phyloP scores from a whole-genome alignment of 2,888 invertebrate genomes.

The Cheilosia variabilis region DNA sequence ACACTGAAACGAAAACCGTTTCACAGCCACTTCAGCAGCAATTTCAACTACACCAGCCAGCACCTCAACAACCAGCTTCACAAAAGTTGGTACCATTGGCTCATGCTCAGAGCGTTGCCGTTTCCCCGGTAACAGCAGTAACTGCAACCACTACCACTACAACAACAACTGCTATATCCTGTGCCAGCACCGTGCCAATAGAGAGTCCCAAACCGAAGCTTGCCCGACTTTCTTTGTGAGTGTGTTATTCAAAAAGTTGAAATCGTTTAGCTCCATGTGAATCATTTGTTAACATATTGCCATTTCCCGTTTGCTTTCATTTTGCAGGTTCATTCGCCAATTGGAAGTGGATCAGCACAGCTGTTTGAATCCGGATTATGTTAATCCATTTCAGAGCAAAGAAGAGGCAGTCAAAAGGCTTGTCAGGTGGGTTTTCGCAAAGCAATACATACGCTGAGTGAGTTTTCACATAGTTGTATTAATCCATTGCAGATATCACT shows the following conservation, averaged over 20 bases:
- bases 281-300: conserved; percentile 52
- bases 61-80: conserved; percentile 31
- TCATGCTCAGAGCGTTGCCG: conserved; percentile 52
- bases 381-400: conserved; percentile 88
- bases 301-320: conserved; percentile 52
- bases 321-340: conserved; percentile 89
- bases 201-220: conserved; percentile 83
- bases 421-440: conserved; percentile 83
- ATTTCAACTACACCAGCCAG: conserved; percentile 49
- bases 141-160: conserved; percentile 59
- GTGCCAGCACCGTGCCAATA: conserved; percentile 79
- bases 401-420: conserved; percentile 90
- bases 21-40: conserved; percentile 48
- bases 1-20: conserved; percentile 38
- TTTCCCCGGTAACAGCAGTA: conserved; percentile 29
- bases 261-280: conserved; percentile 39
- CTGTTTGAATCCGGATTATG: conserved; percentile 89
- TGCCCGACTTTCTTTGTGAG: conserved; percentile 84
- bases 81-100: conserved; percentile 41
- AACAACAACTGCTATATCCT: conserved; percentile 76
- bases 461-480: neutral
- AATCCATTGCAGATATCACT: conserved; percentile 86
- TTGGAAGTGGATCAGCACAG: conserved; percentile 90
- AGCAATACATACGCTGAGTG: too few relatives aligned
- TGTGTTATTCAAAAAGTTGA: conserved; percentile 81